Evolutionary conservation across 2,113 vertebrate genomes (phyloP).

Genomic region (Progne subis): DNA sequence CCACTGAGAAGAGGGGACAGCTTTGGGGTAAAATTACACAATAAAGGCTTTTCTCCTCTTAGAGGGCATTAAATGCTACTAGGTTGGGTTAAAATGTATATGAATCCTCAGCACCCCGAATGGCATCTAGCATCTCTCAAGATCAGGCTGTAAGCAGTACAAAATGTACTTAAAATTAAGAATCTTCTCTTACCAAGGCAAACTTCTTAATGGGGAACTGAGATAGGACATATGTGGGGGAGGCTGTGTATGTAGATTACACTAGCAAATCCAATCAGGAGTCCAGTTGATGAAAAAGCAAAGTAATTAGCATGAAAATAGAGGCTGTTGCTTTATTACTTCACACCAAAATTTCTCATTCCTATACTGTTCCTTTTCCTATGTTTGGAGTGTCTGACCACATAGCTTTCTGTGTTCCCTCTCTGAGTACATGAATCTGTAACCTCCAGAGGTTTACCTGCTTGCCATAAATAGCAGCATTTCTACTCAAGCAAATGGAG

Average conservation of each 20-base stretch:
- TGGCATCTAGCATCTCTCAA: neutral
- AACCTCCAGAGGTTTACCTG: neutral
- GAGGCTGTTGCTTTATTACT: neutral
- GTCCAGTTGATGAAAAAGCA: neutral
- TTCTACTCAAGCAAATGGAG: constrained; percentile 10
- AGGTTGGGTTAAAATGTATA: neutral
- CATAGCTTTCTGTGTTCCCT: neutral
- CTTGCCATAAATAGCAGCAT: constrained; percentile 3
- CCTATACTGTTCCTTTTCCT: neutral
- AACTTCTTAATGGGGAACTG: neutral
- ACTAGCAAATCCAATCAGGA: neutral
- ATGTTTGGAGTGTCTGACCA: neutral
- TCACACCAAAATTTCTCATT: neutral
- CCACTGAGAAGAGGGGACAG: neutral
- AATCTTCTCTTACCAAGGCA: neutral
- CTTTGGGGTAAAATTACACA: neutral
- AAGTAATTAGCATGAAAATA: neutral
- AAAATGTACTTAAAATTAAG: neutral
- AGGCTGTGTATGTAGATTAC: neutral
- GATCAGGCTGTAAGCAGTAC: neutral
- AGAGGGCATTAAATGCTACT: neutral
- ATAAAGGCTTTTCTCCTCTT: neutral
- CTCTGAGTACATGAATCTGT: neutral
- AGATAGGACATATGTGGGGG: neutral
- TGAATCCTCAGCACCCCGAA: neutral